Conservation (phyloP, 2,113 vertebrate species). For the Trichomycterus rosablanca region DNA sequence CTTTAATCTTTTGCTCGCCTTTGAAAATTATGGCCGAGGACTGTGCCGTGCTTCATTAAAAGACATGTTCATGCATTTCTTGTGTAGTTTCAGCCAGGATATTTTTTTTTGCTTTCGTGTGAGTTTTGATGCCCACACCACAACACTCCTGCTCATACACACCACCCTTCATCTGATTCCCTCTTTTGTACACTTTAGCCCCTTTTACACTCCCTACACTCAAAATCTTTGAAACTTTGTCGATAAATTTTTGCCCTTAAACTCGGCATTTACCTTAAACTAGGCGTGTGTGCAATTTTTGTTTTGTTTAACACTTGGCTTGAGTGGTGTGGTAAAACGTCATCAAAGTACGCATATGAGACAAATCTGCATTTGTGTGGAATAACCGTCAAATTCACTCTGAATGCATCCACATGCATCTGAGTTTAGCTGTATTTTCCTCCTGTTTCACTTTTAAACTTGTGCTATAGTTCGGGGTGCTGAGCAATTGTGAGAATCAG, state of each 20-base stretch:
- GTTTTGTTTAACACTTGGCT: no score
- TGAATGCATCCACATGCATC: no score
- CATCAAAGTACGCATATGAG: no score
- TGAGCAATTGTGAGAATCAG: no score
- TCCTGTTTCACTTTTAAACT: no score
- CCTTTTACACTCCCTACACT: conserved; percentile 21
- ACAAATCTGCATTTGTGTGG: no score
- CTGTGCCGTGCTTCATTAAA: conserved; percentile 78
- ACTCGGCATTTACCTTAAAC: not conserved
- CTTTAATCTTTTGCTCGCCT: conserved; percentile 77
- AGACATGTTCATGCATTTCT: conserved; percentile 72
- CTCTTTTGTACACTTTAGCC: not conserved
- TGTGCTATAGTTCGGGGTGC: no score
- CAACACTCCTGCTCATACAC: conserved; percentile 27
- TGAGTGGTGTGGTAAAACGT: no score
- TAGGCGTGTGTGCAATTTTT: no score
- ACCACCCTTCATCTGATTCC: conserved; percentile 15
- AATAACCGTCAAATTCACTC: no score
- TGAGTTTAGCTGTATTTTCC: no score
- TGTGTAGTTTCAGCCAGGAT: conserved; percentile 76
- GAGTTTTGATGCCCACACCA: conserved; percentile 60
- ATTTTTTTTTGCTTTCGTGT: conserved; percentile 58
- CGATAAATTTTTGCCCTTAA: not conserved
- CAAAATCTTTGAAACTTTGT: not conserved
- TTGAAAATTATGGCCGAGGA: conserved; percentile 79